phyloP scores from a whole-genome alignment of 2,113 vertebrate genomes.

The Heterotis niloticus region DNA sequence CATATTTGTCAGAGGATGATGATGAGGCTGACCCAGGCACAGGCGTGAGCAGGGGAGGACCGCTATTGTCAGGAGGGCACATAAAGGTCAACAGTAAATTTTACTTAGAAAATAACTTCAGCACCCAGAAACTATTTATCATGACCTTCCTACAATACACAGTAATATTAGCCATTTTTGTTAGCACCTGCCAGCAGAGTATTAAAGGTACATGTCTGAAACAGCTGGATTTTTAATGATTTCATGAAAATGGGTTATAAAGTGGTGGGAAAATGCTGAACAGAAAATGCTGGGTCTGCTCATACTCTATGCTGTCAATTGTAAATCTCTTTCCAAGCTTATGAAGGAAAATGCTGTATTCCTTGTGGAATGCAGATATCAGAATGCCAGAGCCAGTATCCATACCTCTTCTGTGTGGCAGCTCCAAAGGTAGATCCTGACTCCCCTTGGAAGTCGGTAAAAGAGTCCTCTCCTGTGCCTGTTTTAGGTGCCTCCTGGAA shows the following conservation, averaged over 20 bases:
- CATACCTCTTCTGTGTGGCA: conserved; percentile 76
- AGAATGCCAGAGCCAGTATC: background rate
- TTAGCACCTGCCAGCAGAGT: too few species aligned
- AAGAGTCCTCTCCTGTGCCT: conserved; percentile 77
- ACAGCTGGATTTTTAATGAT: conserved; percentile 32
- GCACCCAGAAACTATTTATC: background rate
- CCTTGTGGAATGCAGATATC: too few species aligned
- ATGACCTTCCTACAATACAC: too few species aligned
- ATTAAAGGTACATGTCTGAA: conserved; percentile 21
- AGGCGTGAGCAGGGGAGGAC: conserved; percentile 80
- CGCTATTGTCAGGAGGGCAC: conserved; percentile 58
- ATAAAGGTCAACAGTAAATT: background rate
- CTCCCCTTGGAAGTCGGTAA: conserved; percentile 84
- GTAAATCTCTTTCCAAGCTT: background rate
- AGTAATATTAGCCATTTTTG: too few species aligned
- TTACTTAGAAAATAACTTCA: background rate
- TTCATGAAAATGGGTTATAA: conserved; percentile 30
- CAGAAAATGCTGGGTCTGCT: background rate
- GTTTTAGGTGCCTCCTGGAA: conserved; percentile 95
- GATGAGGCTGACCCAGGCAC: conserved; percentile 72
- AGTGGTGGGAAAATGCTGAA: conserved; percentile 20
- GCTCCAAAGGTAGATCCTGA: conserved; percentile 63
- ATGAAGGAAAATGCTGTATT: background rate
- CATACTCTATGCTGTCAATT: background rate
- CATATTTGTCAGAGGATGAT: conserved; percentile 82